Percentiles rank a stretch among this genome's conserved stretches.
These are phyloP conservation scores for Escarpia spicata DNA, from an alignment of 2,888 invertebrate species.

Conservation along the genomic window DNA sequence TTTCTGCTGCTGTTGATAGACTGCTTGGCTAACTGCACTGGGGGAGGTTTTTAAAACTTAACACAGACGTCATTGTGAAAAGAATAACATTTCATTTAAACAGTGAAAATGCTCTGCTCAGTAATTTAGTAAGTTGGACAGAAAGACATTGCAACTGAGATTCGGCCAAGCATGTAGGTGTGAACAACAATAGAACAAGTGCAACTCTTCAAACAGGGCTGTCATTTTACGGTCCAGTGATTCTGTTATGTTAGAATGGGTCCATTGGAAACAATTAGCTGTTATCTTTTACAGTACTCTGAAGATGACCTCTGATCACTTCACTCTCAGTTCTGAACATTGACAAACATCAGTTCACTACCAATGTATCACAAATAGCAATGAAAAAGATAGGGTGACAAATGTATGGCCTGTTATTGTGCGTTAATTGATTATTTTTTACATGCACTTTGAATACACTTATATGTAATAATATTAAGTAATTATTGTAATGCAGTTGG, in stretches of 20 bases:
- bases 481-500: too few relatives aligned
- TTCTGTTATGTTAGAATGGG: background rate
- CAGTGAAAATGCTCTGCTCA: background rate
- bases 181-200: background rate
- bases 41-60: too few relatives aligned
- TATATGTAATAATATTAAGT: too few relatives aligned
- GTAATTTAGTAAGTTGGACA: background rate
- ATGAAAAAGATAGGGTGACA: background rate
- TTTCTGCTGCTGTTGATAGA: too few relatives aligned
- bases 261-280: background rate
- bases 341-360: background rate
- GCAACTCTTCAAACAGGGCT: background rate
- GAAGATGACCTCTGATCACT: background rate
- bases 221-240: background rate
- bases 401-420: too few relatives aligned
- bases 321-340: background rate
- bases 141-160: background rate
- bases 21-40: too few relatives aligned
- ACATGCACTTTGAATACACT: too few relatives aligned
- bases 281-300: background rate
- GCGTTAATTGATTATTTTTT: too few relatives aligned
- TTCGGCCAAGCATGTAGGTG: background rate
- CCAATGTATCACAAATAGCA: background rate
- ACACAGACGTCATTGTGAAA: too few relatives aligned
- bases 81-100: too few relatives aligned